These are phyloP conservation scores for Tor tambroides DNA, from an alignment of 2,113 vertebrate species.

Conservation along the genomic window DNA sequence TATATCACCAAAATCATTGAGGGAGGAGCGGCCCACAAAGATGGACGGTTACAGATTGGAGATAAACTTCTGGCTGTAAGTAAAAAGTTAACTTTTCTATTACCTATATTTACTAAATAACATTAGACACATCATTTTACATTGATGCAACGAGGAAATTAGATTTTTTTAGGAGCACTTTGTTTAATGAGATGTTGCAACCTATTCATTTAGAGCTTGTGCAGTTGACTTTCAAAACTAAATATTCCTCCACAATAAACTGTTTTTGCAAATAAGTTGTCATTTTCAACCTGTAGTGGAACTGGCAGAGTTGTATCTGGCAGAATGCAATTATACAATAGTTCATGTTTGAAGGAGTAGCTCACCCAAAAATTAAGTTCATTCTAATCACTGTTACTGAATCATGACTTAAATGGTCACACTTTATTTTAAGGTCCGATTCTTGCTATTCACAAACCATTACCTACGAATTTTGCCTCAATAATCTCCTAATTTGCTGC, in stretches of 20 bases:
- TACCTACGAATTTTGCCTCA: too few species aligned
- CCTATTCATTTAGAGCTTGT: not conserved
- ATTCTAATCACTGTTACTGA: not conserved
- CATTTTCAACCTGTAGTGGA: not conserved
- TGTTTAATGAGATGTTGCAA: not conserved
- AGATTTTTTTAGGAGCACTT: not conserved
- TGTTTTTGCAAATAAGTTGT: not conserved
- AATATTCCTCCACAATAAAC: not conserved
- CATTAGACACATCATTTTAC: not conserved
- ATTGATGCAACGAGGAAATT: not conserved
- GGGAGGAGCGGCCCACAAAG: slow-evolving; percentile 96
- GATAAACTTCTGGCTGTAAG: slow-evolving; percentile 97
- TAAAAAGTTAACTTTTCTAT: not conserved
- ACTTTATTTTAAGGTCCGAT: too few species aligned
- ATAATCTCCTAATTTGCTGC: too few species aligned
- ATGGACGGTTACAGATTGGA: slow-evolving; percentile 94
- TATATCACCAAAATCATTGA: slow-evolving; percentile 98
- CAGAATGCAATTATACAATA: not conserved
- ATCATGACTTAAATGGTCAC: not conserved
- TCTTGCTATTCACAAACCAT: too few species aligned
- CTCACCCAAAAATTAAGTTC: not conserved
- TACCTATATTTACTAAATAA: not conserved
- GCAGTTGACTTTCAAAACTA: not conserved
- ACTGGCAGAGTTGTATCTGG: not conserved
- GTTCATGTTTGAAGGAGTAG: not conserved